These are phyloP conservation scores for Paratrypauchen microcephalus DNA, from an alignment of 2,797 vertebrate genomes.

Conservation along the genomic window DNA sequence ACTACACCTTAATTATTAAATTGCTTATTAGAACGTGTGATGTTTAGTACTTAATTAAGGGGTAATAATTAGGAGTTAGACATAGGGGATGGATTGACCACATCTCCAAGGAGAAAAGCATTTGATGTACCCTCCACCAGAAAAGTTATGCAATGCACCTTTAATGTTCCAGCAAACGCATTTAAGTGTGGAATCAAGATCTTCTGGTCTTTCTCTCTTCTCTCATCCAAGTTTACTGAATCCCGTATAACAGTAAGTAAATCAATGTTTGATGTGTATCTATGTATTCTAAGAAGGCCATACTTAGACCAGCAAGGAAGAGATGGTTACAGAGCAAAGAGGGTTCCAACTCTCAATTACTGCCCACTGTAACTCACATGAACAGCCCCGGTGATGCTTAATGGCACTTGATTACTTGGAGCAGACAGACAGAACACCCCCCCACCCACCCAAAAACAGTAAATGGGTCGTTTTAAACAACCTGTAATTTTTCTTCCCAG, in stretches of 20 bases:
- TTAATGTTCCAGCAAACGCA: no score
- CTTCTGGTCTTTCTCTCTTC: neutral
- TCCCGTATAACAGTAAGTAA: neutral
- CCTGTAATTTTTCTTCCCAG: slow-evolving; percentile 64
- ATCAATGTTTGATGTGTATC: slow-evolving; percentile 33
- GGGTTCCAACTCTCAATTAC: slow-evolving; percentile 57
- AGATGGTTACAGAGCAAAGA: slow-evolving; percentile 36
- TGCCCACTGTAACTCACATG: slow-evolving; percentile 55
- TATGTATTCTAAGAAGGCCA: slow-evolving; percentile 60
- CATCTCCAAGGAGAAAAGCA: no score
- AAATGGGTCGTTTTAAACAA: slow-evolving; percentile 70
- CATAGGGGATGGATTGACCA: no score
- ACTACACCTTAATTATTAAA: no score
- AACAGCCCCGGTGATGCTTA: slow-evolving; percentile 47
- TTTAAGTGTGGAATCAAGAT: neutral
- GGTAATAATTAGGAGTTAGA: no score
- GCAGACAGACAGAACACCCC: slow-evolving; percentile 34
- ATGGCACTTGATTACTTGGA: slow-evolving; percentile 54
- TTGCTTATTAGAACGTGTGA: no score
- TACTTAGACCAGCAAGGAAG: slow-evolving; percentile 52
- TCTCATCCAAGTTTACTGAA: neutral
- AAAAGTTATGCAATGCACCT: no score
- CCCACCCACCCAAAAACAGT: slow-evolving; percentile 35
- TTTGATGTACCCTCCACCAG: no score
- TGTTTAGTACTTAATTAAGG: no score